These are phyloP conservation scores for Serinus canaria DNA, from an alignment of 2,113 vertebrate genomes.

Conservation along the genomic window DNA sequence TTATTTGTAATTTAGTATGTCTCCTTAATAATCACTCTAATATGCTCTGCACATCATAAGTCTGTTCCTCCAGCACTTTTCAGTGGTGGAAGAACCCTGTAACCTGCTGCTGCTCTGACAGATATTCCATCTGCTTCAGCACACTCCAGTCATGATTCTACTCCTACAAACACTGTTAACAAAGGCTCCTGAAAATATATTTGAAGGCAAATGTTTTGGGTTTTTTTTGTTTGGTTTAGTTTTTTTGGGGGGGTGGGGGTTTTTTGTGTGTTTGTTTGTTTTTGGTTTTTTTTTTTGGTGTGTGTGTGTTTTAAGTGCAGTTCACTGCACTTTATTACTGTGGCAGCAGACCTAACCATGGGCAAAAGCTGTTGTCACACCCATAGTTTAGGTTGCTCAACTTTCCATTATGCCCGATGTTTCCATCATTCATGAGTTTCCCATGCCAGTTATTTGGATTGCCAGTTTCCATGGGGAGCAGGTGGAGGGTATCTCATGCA, in stretches of 20 bases:
- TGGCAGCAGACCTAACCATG: not conserved
- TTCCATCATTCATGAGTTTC: not conserved
- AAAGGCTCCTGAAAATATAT: not conserved
- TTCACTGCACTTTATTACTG: not conserved
- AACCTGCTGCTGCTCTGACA: not conserved
- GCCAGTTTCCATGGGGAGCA: not conserved
- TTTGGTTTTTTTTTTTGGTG: too few species aligned
- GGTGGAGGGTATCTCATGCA: rapidly evolving
- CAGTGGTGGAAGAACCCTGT: not conserved
- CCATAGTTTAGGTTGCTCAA: not conserved
- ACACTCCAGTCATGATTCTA: rapidly evolving
- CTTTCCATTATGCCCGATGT: not conserved
- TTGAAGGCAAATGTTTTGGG: not conserved
- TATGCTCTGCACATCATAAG: not conserved
- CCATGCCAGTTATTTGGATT: not conserved
- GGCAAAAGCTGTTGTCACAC: not conserved
- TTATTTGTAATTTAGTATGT: not conserved
- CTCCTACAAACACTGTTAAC: not conserved
- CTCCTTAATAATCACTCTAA: not conserved
- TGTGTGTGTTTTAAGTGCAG: not conserved
- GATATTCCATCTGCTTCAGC: not conserved
- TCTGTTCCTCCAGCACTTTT: not conserved
- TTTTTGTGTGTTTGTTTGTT: too few species aligned
- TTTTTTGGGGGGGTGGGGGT: too few species aligned
- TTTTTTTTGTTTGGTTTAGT: not conserved